phyloP scores from a whole-genome alignment of 2,888 invertebrate genomes.

The Ennomos quercinarius region DNA sequence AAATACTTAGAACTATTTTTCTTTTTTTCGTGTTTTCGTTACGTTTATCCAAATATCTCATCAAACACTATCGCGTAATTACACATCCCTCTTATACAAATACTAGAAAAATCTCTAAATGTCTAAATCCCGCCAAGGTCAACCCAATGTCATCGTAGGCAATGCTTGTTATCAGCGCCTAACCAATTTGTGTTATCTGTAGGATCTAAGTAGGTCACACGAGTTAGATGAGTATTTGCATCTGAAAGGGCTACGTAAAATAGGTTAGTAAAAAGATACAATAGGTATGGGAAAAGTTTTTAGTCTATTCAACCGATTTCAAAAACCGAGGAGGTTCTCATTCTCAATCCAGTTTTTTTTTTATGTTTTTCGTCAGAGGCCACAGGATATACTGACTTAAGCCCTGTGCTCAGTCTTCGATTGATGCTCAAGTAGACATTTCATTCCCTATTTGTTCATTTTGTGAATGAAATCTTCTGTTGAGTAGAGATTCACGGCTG shows the following conservation, averaged over 20 bases:
- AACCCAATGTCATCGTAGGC: conserved; percentile 74
- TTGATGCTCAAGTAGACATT: too few relatives aligned
- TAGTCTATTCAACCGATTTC: too few relatives aligned
- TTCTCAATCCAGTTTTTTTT: too few relatives aligned
- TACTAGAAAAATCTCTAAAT: conserved; percentile 21
- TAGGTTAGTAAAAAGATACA: conserved; percentile 13
- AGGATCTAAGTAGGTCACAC: conserved; percentile 67
- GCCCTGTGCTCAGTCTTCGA: too few relatives aligned
- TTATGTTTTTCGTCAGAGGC: too few relatives aligned
- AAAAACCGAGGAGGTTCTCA: too few relatives aligned
- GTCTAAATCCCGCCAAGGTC: conserved; percentile 59
- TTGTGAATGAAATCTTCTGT: too few relatives aligned
- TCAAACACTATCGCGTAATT: conserved; percentile 18
- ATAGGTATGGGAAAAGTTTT: conserved; percentile 6
- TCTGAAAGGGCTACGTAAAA: conserved; percentile 42
- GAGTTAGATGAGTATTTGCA: conserved; percentile 51
- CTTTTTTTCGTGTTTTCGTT: too few relatives aligned
- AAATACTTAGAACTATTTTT: too few relatives aligned
- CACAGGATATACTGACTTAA: too few relatives aligned
- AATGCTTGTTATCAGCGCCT: conserved; percentile 73
- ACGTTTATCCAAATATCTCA: conserved; percentile 17
- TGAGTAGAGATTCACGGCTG: too few relatives aligned
- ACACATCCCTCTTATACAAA: conserved; percentile 25
- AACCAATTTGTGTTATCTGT: conserved; percentile 73
- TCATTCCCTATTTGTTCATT: too few relatives aligned